A percentile compares a stretch with the other conserved stretches of the same genome.
Conservation (phyloP, 2,888 invertebrate genomes). For the Choreutis nemorana region DNA sequence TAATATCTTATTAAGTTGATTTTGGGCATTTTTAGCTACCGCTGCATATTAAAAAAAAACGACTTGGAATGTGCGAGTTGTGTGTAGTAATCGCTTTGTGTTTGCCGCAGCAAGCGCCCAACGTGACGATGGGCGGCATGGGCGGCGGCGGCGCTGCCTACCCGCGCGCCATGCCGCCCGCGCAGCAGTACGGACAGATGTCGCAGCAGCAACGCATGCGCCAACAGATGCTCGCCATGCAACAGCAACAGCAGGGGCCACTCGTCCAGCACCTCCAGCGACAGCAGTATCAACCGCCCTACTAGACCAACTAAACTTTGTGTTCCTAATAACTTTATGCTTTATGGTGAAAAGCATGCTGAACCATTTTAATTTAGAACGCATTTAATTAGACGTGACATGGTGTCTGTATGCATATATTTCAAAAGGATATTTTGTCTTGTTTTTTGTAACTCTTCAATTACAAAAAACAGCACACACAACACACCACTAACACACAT, state of each 20-base stretch:
- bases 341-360: too few species aligned
- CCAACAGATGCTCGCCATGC: conserved; percentile 74
- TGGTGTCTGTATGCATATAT: too few species aligned
- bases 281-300: conserved; percentile 56
- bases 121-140: conserved; percentile 85
- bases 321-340: too few species aligned
- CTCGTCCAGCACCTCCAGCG: conserved; percentile 56
- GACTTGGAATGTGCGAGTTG: conserved; percentile 31
- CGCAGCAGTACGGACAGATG: conserved; percentile 70
- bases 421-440: too few species aligned
- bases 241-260: conserved; percentile 68
- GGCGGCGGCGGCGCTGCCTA: conserved; percentile 84
- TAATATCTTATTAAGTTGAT: too few species aligned
- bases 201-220: conserved; percentile 66
- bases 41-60: too few species aligned
- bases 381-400: too few species aligned
- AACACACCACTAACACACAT: too few species aligned
- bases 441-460: too few species aligned
- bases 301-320: conserved; percentile 18
- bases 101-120: conserved; percentile 70
- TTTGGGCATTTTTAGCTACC: too few species aligned
- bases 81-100: conserved; percentile 25
- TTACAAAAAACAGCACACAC: too few species aligned
- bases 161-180: conserved; percentile 67
- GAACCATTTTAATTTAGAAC: too few species aligned